Conservation (phyloP, 2,797 vertebrate species). For the Thunnus albacares region DNA sequence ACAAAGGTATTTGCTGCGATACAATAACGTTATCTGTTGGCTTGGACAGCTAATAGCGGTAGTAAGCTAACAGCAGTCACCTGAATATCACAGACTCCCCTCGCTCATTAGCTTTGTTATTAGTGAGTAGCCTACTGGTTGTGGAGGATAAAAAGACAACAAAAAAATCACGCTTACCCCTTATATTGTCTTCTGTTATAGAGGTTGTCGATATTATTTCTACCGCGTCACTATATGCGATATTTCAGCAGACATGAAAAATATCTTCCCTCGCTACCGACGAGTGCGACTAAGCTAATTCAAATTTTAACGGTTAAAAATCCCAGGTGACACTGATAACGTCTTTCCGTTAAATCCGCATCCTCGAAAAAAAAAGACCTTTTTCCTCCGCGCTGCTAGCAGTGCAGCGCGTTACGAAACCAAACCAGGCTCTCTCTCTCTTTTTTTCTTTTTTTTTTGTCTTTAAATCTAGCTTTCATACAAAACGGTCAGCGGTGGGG, state of each 20-base stretch:
- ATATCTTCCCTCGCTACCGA: slow-evolving; percentile 46
- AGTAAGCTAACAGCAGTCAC: slow-evolving; percentile 75
- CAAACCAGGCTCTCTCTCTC: slow-evolving; percentile 31
- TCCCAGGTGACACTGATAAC: slow-evolving; percentile 72
- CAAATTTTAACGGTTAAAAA: slow-evolving; percentile 64
- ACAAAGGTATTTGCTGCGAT: slow-evolving; percentile 20
- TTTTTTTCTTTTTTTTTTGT: background rate
- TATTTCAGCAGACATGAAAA: slow-evolving; percentile 65
- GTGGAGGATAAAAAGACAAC: background rate
- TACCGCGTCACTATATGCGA: slow-evolving; percentile 34
- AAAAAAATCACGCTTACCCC: slow-evolving; percentile 67
- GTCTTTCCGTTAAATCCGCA: slow-evolving; percentile 82
- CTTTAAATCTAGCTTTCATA: slow-evolving; percentile 28
- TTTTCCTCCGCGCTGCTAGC: slow-evolving; percentile 68
- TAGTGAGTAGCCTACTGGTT: slow-evolving; percentile 36
- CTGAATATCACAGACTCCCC: slow-evolving; percentile 59
- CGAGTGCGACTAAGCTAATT: slow-evolving; percentile 66
- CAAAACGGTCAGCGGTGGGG: slow-evolving; percentile 38
- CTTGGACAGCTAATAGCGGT: slow-evolving; percentile 61
- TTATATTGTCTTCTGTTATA: slow-evolving; percentile 63
- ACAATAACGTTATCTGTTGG: slow-evolving; percentile 33
- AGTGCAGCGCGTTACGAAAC: slow-evolving; percentile 79
- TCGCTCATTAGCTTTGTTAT: slow-evolving; percentile 70
- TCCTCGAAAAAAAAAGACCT: slow-evolving; percentile 57
- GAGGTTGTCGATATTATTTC: slow-evolving; percentile 32